These are phyloP conservation scores for Spicauda simplicius DNA, from an alignment of 2,888 invertebrate genomes.

Conservation along the genomic window DNA sequence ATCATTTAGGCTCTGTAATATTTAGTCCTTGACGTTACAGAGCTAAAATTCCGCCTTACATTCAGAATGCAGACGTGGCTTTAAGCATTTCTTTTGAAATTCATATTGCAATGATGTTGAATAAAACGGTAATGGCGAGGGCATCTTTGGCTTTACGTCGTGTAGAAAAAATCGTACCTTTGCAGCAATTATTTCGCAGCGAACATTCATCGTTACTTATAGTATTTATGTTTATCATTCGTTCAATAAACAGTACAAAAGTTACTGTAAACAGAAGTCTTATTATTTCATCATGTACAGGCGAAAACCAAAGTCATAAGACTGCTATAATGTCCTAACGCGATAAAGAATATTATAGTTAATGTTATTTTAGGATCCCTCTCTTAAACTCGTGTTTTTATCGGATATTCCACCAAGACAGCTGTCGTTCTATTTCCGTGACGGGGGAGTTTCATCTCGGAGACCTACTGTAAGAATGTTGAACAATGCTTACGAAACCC, in stretches of 20 bases:
- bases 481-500: conserved; percentile 41
- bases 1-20: not conserved
- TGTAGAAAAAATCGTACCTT: not conserved
- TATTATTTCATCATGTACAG: too few relatives aligned
- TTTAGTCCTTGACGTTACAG: not conserved
- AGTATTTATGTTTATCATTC: too few relatives aligned
- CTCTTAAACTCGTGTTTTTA: conserved; percentile 56
- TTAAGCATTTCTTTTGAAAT: conserved; percentile 12
- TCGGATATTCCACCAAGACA: conserved; percentile 68
- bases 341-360: conserved; percentile 13
- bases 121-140: not conserved
- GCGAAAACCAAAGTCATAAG: too few relatives aligned
- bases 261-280: too few relatives aligned
- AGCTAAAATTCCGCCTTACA: not conserved
- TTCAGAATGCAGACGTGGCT: conserved; percentile 7
- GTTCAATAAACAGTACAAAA: too few relatives aligned
- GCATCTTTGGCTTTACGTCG: not conserved
- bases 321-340: conserved; percentile 2
- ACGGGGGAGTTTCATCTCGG: conserved; percentile 63
- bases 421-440: conserved; percentile 79
- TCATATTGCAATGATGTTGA: not conserved
- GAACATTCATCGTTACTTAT: too few relatives aligned
- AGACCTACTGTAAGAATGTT: conserved; percentile 41
- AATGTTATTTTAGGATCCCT: conserved; percentile 30
- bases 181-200: not conserved